Conservation (phyloP, 1,140 invertebrate species). For the Heliconius eleuchia region DNA sequence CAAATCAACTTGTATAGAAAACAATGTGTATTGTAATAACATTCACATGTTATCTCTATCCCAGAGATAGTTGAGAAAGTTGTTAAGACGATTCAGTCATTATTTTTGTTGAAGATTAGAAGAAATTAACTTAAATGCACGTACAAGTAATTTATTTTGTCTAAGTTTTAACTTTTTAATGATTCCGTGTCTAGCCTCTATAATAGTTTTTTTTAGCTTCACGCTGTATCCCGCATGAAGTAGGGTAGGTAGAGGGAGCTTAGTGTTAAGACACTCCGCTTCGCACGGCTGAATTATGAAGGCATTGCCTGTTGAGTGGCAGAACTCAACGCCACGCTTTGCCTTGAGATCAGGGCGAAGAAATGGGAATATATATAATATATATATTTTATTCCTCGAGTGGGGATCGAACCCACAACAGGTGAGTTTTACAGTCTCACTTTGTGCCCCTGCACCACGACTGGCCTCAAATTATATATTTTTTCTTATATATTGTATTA, state of each 20-base stretch:
- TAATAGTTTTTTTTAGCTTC: neutral
- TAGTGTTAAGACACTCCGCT: too few species aligned
- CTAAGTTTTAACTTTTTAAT: neutral
- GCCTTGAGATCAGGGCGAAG: too few species aligned
- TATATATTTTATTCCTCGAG: too few species aligned
- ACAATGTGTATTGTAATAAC: conserved; percentile 42
- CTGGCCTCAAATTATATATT: neutral
- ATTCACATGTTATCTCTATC: conserved; percentile 38
- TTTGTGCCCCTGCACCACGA: too few species aligned
- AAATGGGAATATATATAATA: too few species aligned
- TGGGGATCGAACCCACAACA: too few species aligned
- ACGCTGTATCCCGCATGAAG: too few species aligned
- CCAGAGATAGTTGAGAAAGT: conserved; percentile 44
- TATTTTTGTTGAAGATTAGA: conserved; percentile 26
- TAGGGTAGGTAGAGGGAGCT: too few species aligned
- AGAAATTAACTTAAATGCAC: conserved; percentile 7
- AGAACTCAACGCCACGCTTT: too few species aligned
- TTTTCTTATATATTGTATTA: neutral
- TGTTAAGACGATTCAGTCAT: conserved; percentile 31
- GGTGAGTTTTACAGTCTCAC: too few species aligned
- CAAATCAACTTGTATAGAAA: conserved; percentile 1
- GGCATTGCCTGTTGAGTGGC: too few species aligned
- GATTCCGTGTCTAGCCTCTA: neutral
- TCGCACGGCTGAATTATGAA: too few species aligned
- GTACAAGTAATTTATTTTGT: neutral